These are phyloP conservation scores for Ectemnius lituratus DNA, from an alignment of 2,888 invertebrate genomes.

Conservation along the genomic window DNA sequence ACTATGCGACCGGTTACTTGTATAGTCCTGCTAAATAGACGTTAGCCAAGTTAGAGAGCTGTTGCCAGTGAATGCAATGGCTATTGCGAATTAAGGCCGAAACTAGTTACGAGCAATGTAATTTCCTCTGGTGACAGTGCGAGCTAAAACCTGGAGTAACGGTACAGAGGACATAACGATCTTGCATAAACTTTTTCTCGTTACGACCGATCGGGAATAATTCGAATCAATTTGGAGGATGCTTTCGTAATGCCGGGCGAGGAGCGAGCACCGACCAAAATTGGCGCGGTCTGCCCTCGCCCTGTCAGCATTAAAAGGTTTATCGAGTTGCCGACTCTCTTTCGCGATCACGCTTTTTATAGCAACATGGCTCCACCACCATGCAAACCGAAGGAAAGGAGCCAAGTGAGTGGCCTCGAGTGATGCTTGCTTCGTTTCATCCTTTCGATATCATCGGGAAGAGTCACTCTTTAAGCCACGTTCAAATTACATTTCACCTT, in stretches of 20 bases:
- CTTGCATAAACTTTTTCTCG: too few species aligned
- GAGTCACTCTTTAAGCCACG: too few species aligned
- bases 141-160: too few species aligned
- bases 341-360: constrained; percentile 15
- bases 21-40: too few species aligned
- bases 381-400: constrained; percentile 5
- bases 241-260: constrained; percentile 29
- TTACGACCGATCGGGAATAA: background rate
- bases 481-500: too few species aligned
- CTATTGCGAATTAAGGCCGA: too few species aligned
- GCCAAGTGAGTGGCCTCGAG: background rate
- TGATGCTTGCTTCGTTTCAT: background rate
- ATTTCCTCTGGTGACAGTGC: too few species aligned
- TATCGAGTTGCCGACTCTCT: constrained; percentile 17
- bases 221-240: constrained; percentile 36
- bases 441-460: background rate
- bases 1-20: too few species aligned
- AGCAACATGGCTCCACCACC: background rate
- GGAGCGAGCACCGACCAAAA: constrained; percentile 34
- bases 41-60: too few species aligned
- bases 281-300: constrained; percentile 32
- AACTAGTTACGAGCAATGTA: too few species aligned
- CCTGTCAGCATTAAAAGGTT: constrained; percentile 30
- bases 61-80: too few species aligned
- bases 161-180: too few species aligned